Evolutionary conservation across 2,888 invertebrate species (phyloP), one percentile per base, ranked within the genome.

Genomic region (Nineta flava): DNA sequence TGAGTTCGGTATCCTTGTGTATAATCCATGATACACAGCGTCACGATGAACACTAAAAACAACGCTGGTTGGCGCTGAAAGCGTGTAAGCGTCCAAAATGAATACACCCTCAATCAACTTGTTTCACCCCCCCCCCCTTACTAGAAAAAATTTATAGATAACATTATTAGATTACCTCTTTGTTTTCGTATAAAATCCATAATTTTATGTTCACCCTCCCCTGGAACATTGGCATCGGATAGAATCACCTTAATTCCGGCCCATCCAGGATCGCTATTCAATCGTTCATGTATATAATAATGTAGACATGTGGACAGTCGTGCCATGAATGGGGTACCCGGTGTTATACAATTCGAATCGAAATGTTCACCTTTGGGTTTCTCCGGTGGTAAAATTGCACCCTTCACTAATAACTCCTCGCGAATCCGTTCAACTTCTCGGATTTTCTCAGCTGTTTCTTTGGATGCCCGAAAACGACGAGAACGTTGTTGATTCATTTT

Each of bases 401-500:
- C 91, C 61, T 82, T 83, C 1, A 73, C 66, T 48, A 75, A 62
- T 34, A 92, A 69, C 58, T 88, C 87, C 0, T 79, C 76, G 17
- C 90, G 74, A 53, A 92, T 80, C 49, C 86, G 75, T 43, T 83
- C 77, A 48, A 99, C 79, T 66, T 94, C 92, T 16, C 81, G 76
- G 21, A 85, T 80, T 66, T 94, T 95, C 65, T 96, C 95, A 42
- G 74, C 76, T 0, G 85, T 77, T 67, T 99, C 99, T 64, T 99
- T 97, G 0, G 96, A 90, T 0, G 97, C 94, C 46, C 99, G 78
- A 68, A 99, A 99, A 58, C 97, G 78, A 55, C 99, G 77, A 1
- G 96, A 96, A 50, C 99, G 75, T 64, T 99, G 99, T 64, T 99
- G 99, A 70, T 99, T 99, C 99, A 99, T 99, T 71, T 99, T 99